A percentile compares a stretch with the other conserved stretches of the same genome.
phyloP scores from a whole-genome alignment of 2,888 invertebrate genomes.

The Cephus spinipes region DNA sequence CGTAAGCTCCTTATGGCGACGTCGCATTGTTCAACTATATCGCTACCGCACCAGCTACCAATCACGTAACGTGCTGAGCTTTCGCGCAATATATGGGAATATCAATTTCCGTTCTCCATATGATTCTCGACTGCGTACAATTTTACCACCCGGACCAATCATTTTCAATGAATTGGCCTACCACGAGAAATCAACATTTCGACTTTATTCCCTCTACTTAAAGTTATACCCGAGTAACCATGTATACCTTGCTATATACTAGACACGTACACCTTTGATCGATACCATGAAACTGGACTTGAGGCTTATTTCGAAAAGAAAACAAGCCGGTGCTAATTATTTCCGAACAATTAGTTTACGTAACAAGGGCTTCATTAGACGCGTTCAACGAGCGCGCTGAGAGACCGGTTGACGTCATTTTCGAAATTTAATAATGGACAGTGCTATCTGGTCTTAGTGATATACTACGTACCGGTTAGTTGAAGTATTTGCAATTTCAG shows the following conservation, averaged over 20 bases:
- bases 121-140: neutral
- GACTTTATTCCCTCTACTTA: neutral
- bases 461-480: slow-evolving; percentile 66
- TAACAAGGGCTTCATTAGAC: neutral
- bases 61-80: neutral
- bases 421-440: neutral
- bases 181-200: neutral
- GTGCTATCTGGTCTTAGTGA: neutral
- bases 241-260: neutral
- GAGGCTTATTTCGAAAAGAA: neutral
- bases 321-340: neutral
- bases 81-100: neutral
- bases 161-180: neutral
- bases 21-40: slow-evolving; percentile 14
- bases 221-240: neutral
- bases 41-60: neutral
- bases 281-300: neutral
- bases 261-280: neutral
- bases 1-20: slow-evolving; percentile 9
- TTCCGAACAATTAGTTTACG: neutral
- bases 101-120: neutral
- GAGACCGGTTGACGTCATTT: neutral
- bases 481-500: slow-evolving; percentile 73
- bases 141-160: neutral
- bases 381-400: neutral